Evolutionary conservation across 30 jellyfish, hydroid and myxozoan genomes (phyloP), one percentile per base, ranked within the genome.

Genomic region (Euphysa ruthae): DNA sequence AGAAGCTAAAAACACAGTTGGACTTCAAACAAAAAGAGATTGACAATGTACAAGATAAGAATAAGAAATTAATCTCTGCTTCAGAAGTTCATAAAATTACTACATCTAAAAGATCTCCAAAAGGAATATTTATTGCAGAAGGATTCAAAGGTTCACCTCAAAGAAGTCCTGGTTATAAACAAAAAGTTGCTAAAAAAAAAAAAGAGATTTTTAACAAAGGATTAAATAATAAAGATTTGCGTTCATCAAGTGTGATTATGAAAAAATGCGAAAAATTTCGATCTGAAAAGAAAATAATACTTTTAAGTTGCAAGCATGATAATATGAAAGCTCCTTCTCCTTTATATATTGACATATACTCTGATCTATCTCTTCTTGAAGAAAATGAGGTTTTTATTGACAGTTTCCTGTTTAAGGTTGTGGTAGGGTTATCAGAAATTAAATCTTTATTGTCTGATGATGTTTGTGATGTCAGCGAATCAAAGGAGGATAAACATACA

Each of bases 11-110:
- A 64, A 86, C 96, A 13, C 94, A 86, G 54, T 75, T 86, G 22
- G 86, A 63, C 20, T 86, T 86, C 75, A 86, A 86, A 51, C 85
- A 78, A 5, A 77, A 77, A 35, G 96, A 86, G 69, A 70, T 86
- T 8, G 27, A 66, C 33, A 88, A 75, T 27, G 82, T 79, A 19
- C 71, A 35, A 34, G 82, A 61, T 38, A 24, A 65, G 50, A 51
- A 61, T 66, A 19, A n/a, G 18, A 75, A 70, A 42, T 24, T 64
- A 26, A 14, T 63, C 19, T 21, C 29, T 4, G 30, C 42, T 10
- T 14, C 66, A 14, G 66, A 63, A 33, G 10, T 21, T 22, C 23
- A 18, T 2, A 63, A 63, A 46, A 46, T 4, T 46, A 5, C 60
- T 2, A 31, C 32, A 1, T n/a, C 70, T 7, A 58, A 58, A 24